Evolutionary conservation across 1,140 invertebrate genomes (phyloP).

Genomic region (Ceratosolen solmsi): DNA sequence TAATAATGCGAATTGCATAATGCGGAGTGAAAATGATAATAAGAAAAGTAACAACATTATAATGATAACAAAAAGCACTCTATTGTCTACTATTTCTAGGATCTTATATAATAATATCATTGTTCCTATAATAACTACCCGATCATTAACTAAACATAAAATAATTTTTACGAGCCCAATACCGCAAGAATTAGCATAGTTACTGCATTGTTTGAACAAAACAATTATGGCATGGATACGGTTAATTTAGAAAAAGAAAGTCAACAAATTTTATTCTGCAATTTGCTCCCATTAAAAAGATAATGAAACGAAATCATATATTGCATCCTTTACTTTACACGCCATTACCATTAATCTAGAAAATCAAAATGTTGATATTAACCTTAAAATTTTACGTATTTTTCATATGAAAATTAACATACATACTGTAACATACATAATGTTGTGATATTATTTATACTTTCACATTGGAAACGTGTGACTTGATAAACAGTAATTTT

Average conservation of each 20-base stretch:
- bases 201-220: slow-evolving; percentile 16
- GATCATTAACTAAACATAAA: slow-evolving; percentile 23
- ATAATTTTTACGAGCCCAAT: slow-evolving; percentile 18
- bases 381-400: too few relatives aligned
- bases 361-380: too few relatives aligned
- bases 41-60: neutral
- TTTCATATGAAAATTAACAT: too few relatives aligned
- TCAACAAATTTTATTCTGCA: neutral
- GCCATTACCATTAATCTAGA: too few relatives aligned
- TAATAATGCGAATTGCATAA: too few relatives aligned
- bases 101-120: slow-evolving; percentile 37
- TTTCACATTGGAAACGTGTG: too few relatives aligned
- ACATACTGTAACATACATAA: too few relatives aligned
- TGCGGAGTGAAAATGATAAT: too few relatives aligned
- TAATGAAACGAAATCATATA: neutral
- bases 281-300: neutral
- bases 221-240: neutral
- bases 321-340: neutral
- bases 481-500: too few relatives aligned
- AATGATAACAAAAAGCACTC: slow-evolving; percentile 28
- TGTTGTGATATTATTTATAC: too few relatives aligned
- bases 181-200: slow-evolving; percentile 1
- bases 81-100: slow-evolving; percentile 36
- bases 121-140: slow-evolving; percentile 40
- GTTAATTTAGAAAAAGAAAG: neutral